Evolutionary conservation across 2,888 invertebrate species (phyloP).

Genomic region (Lathronympha strigana): DNA sequence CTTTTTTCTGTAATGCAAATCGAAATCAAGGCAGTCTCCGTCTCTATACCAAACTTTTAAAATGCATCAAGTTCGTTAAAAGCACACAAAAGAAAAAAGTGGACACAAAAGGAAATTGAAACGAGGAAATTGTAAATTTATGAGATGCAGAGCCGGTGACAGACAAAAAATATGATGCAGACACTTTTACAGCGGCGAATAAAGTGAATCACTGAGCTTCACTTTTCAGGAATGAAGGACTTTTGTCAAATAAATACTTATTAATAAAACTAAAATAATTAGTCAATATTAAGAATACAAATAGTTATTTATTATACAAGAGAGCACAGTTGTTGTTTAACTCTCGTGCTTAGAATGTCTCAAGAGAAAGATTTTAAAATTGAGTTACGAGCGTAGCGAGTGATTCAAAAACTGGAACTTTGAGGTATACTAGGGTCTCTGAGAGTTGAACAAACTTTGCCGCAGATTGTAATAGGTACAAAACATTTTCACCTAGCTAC

Average conservation of each 20-base stretch:
- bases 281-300: background rate
- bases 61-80: slow-evolving; percentile 37
- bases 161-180: slow-evolving; percentile 42
- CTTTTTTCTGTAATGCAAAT: slow-evolving; percentile 2
- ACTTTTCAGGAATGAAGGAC: slow-evolving; percentile 4
- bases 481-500: too few relatives aligned
- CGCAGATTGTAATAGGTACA: too few relatives aligned
- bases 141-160: slow-evolving; percentile 40
- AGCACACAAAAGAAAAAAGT: slow-evolving; percentile 50
- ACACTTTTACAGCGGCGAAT: slow-evolving; percentile 27
- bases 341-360: too few relatives aligned
- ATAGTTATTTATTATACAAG: too few relatives aligned
- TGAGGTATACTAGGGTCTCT: too few relatives aligned
- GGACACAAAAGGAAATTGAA: slow-evolving; percentile 33
- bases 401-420: too few relatives aligned
- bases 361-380: too few relatives aligned
- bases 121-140: slow-evolving; percentile 43
- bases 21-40: slow-evolving; percentile 5
- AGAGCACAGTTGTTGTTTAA: too few relatives aligned
- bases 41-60: slow-evolving; percentile 10
- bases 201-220: slow-evolving; percentile 28
- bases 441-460: too few relatives aligned
- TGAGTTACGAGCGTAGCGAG: too few relatives aligned
- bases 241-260: background rate
- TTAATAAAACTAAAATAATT: background rate